Base-by-base conservation (phyloP, 2,797 vertebrate genomes). In the Rhinogobio ventralis region DNA sequence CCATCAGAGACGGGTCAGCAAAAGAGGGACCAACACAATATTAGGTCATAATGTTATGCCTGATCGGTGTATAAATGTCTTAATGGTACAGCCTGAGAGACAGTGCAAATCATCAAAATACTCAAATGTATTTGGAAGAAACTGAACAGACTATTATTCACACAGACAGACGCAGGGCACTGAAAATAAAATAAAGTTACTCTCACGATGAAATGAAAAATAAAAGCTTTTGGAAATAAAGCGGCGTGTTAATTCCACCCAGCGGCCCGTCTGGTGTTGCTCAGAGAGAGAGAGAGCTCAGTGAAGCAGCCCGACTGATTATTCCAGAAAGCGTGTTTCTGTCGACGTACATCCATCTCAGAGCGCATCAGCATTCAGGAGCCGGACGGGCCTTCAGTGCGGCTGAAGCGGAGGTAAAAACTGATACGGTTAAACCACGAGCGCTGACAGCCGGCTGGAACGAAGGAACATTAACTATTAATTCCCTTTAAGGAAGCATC, bases 401-500 rank as follows among this genome's bases (percentile, higher is more conserved):
- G 14, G 46, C 46, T 17, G 15, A 3, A 51, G 3, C 5, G 5
- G 0, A 17, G 39, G 8, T 42, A 42, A 42, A 10, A 9, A 42
- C 39, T 7, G 39, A 19, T 51, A 6, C 5, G 49, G 49, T 7
- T 7, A 19, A 17, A 51, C 49, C 17, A 51, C 49, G 39, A 9
- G 39, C 39, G 9, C 39, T 42, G 39, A 51, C 49, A 51, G 39
- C 39, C 2, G 49, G 49, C 20, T 17, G 33, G 51, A 68, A 55
- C 33, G 39, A 62, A 36, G 45, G 73, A 55, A 66, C 85, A 91
- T 89, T 82, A 89, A 89, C 87, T 88, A 89, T 89, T 90, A 66
- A 90, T 89, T 89, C 85, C 73, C 85, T 87, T 89, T 86, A 88
- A 90, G 81, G 57, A 62, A 85, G 87, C 72, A 87, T 89, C 73